Base-by-base conservation (phyloP, 2,797 vertebrate genomes). In the Microchirus variegatus region DNA sequence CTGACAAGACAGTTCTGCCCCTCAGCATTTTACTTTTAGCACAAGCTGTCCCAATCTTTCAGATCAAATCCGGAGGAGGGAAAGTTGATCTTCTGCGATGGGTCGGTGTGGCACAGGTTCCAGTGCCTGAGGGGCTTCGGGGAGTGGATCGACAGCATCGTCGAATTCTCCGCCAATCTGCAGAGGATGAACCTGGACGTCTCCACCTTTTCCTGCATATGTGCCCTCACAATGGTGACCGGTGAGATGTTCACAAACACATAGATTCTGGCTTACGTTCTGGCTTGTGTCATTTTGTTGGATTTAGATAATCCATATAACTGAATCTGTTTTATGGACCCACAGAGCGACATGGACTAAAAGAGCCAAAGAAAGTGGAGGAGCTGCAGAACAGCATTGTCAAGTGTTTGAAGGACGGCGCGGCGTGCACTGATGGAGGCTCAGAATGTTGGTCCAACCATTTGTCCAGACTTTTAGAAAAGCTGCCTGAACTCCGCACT, bases 91-190 rank as follows among this genome's bases (percentile, higher is more conserved):
- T 99, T 99, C 93, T 99, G 97, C 85, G 97, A 96, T 17, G 97
- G 97, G 59, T 95, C 96, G 12, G 96, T 97, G 81, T 92, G 97
- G 89, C 95, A 96, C 91, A 93, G 96, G 90, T 75, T 96, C 76
- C 97, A 97, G 91, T 98, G 97, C 44, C 93, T 97, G 62, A 95
- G 97, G 5, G 97, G 97, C 63, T 99, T 99, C 10, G 97, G 97
- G 43, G 96, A 97, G 83, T 99, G 97, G 97, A 97, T 99, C 54
- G 96, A 99, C 87, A 94, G 95, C 83, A 99, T 99, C 14, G 95
- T 96, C 15, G 96, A 97, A 14, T 98, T 99, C 78, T 99, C 97
- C 31, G 92, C 94, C 70, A 96, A 94, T 80, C 86, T 99, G 84
- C 96, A 97, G 73, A 96, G 95, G 89, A 95, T 99, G 97, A 96